Evolutionary conservation across 1,140 invertebrate species (phyloP), one percentile per base, ranked within the genome.

Genomic region (Popillia japonica): DNA sequence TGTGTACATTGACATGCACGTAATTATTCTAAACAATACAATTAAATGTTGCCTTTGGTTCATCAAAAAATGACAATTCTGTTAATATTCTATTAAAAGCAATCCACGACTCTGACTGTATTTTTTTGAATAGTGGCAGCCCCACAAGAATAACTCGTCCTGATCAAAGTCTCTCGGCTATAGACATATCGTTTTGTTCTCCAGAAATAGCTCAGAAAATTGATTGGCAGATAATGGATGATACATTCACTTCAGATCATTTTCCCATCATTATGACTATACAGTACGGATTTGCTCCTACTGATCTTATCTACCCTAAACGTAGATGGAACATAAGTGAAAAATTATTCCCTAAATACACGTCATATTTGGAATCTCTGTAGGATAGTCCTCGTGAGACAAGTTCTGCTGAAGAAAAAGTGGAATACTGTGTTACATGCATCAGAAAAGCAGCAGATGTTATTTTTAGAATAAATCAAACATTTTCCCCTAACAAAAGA

Each of bases 31-130:
- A n/a, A n/a, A n/a, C n/a, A n/a, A n/a, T n/a, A n/a, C n/a, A n/a
- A n/a, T n/a, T n/a, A 42, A 59, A 72, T 72, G 20, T 72, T 72
- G 68, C 8, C 23, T 72, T 72, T 72, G 68, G 22, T 34, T 72
- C 68, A 6, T 27, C 8, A 22, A 72, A 72, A 40, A 72, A 20
- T 72, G 68, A 72, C 23, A 72, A 72, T 40, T 6, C 68, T 72
- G 8, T 7, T 22, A 72, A 72, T 34, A 72, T 27, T 10, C 22
- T 72, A 14, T 8, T 72, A 40, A 72, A 72, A 72, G 22, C 68
- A 3, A 72, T 27, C 11, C 8, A 72, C 22, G 34, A 72, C 22
- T 40, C 22, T 40, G 34, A 72, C n/a, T 40, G 22, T 34, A 20
- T 72, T 6, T 72, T 72, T 27, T 22, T 27, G 9, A 72, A 72